Evolutionary conservation across 2,888 invertebrate species (phyloP), one percentile per base, ranked within the genome.

Genomic region (Aphodius granarius): DNA sequence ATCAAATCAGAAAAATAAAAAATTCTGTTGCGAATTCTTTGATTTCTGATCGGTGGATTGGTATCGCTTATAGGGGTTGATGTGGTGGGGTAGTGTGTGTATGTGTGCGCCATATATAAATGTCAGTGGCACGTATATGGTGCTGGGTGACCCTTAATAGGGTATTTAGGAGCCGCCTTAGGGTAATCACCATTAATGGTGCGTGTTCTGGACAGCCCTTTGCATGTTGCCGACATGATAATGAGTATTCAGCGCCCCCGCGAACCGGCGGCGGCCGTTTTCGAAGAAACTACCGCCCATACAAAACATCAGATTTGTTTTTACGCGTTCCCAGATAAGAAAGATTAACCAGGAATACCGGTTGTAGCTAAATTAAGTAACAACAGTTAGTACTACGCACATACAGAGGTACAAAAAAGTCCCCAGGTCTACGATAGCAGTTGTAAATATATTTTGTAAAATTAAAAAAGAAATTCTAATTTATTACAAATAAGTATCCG

Each of bases 171-270:
- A 83, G 85, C 83, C 85, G 86, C 85, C 85, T 85, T 84, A 80
- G 85, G 86, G 84, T 86, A 86, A 85, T 86, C 85, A 85, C 83
- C 84, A 85, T 84, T 85, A 85, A 85, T 85, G 84, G 85, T 82
- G 85, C 81, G 82, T 86, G 86, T 85, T 84, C 83, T 79, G 84
- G 86, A 86, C 86, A 85, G 85, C 83, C 82, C 83, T 85, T 85
- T 85, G 86, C 85, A 85, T 86, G 85, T 84, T 84, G 83, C 83
- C 84, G 85, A 86, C 86, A 85, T 84, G 84, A 84, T 85, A 85
- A 86, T 85, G 85, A 86, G 85, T 83, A 43, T 43, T 43, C 13
- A 13, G 43, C 81, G 43, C 43, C 43, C 43, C 43, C 13, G 43
- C 43, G 13, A 43, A 43, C 13, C 13, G 43, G 6, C 13, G 4